phyloP scores from a whole-genome alignment of 1,140 invertebrate genomes.

The Hyposmocoma kahamanoa region DNA sequence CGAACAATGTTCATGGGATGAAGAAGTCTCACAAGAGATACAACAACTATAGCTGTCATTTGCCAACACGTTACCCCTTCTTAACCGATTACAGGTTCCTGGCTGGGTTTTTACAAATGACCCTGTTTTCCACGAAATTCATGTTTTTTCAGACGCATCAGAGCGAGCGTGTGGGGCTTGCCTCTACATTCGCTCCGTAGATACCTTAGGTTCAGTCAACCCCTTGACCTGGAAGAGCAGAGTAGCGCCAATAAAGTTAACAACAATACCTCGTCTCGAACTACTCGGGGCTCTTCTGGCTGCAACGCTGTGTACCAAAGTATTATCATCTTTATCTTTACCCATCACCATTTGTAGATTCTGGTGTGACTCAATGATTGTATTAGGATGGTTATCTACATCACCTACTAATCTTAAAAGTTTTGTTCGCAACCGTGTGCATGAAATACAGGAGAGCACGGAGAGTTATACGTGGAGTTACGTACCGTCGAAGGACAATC shows the following conservation, averaged over 20 bases:
- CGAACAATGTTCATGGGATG: slow-evolving; percentile 15
- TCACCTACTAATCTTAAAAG: slow-evolving; percentile 22
- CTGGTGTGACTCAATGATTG: slow-evolving; percentile 28
- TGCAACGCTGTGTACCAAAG: slow-evolving; percentile 31
- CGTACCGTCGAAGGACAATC: slow-evolving; percentile 31
- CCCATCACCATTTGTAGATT: slow-evolving; percentile 4
- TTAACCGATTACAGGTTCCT: slow-evolving; percentile 16
- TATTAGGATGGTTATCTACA: slow-evolving; percentile 33
- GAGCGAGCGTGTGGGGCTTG: slow-evolving; percentile 29
- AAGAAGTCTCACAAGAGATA: slow-evolving; percentile 13
- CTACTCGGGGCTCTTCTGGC: slow-evolving; percentile 29
- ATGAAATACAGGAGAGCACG: slow-evolving; percentile 40
- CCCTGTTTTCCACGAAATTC: slow-evolving; percentile 17
- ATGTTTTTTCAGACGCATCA: slow-evolving; percentile 34
- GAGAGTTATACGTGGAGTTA: slow-evolving; percentile 25
- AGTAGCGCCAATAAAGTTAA: slow-evolving; percentile 38
- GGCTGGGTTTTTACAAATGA: slow-evolving; percentile 13
- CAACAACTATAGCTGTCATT: slow-evolving; percentile 7
- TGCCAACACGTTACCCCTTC: background rate
- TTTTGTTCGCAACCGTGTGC: slow-evolving; percentile 40
- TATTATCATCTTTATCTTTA: slow-evolving; percentile 25
- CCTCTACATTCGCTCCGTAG: slow-evolving; percentile 20
- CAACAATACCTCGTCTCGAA: slow-evolving; percentile 37
- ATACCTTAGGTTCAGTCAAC: slow-evolving; percentile 10
- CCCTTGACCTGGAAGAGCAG: slow-evolving; percentile 27